Percentiles rank a stretch among this genome's conserved stretches.
Conservation (phyloP, 2,888 invertebrate species). For the Cantharis nigra region DNA sequence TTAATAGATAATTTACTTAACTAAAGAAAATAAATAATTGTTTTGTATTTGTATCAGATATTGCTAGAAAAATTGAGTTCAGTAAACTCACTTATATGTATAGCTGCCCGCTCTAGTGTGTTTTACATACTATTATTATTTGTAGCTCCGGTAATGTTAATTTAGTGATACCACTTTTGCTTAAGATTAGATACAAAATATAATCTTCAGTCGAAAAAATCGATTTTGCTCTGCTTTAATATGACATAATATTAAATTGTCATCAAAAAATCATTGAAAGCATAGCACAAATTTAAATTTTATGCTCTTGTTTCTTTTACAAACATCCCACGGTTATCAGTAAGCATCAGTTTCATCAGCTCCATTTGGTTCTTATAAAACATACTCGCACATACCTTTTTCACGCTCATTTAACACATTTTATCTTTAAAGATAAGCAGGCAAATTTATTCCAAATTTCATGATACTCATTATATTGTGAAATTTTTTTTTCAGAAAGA, state of each 20-base stretch:
- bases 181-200: no score
- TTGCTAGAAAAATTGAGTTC: no score
- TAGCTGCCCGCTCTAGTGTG: not conserved
- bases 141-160: not conserved
- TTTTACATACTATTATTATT: not conserved
- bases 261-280: not conserved
- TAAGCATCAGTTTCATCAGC: not conserved
- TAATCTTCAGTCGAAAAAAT: no score
- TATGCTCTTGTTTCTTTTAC: not conserved
- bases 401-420: not conserved
- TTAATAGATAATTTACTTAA: no score
- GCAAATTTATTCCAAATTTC: not conserved
- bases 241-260: not conserved
- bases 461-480: not conserved
- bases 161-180: not conserved
- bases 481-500: not conserved
- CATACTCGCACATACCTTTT: not conserved
- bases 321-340: not conserved
- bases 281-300: not conserved
- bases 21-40: no score
- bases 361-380: not conserved
- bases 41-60: no score
- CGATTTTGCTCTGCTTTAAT: no score
- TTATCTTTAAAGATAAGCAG: not conserved
- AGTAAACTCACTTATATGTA: not conserved